Evolutionary conservation across 2,888 invertebrate genomes (phyloP).

Genomic region (Hypselothyrea guttata): DNA sequence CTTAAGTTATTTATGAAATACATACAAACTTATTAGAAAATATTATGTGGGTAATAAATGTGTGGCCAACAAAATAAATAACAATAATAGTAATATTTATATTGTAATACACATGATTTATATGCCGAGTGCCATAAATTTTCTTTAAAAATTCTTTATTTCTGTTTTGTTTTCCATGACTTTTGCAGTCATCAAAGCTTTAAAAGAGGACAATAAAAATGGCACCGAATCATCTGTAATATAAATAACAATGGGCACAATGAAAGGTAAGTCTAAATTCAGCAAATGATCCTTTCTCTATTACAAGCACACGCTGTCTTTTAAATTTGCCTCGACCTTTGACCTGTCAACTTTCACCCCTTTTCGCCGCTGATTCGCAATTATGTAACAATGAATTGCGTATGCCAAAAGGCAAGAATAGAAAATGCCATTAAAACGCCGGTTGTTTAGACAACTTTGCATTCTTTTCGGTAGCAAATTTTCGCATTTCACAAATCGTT

Average conservation of each 20-base stretch:
- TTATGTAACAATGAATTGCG: background rate
- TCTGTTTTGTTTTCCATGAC: too few relatives aligned
- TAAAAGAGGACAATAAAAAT: too few relatives aligned
- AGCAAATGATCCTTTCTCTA: conserved; percentile 16
- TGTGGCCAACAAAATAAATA: too few relatives aligned
- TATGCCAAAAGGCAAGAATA: background rate
- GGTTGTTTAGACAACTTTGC: conserved; percentile 62
- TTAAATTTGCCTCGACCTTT: conserved; percentile 19
- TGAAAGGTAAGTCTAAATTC: background rate
- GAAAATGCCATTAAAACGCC: conserved; percentile 26
- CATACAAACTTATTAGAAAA: too few relatives aligned
- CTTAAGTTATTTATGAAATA: too few relatives aligned
- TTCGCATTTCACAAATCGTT: conserved; percentile 55
- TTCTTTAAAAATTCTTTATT: too few relatives aligned
- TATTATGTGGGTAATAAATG: too few relatives aligned
- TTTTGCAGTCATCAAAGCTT: too few relatives aligned
- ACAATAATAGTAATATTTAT: too few relatives aligned
- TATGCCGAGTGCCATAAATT: too few relatives aligned
- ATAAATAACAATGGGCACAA: conserved; percentile 1
- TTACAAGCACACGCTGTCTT: conserved; percentile 21
- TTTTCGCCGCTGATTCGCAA: conserved; percentile 6
- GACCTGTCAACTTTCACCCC: conserved; percentile 41
- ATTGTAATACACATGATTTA: too few relatives aligned
- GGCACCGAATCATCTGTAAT: too few relatives aligned
- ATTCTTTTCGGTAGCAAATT: conserved; percentile 49